Base-by-base conservation (phyloP, 2,888 invertebrate species). In the Lysandra coridon region DNA sequence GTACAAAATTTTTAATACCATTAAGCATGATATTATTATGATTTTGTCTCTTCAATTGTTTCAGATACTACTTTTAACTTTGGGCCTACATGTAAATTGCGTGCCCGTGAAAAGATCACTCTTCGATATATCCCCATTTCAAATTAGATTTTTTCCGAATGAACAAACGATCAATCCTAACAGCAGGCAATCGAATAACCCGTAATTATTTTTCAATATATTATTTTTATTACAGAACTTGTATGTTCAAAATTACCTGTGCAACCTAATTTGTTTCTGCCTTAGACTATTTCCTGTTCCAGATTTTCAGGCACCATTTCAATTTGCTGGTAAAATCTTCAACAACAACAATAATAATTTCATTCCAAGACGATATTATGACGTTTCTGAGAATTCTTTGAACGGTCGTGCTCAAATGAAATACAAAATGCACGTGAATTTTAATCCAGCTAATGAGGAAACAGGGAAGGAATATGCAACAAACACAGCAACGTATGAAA, bases 271-370 rank as follows among this genome's bases (percentile, higher is more conserved):
- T 23, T 44, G 23, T 40, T 44, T 69, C 75, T 75, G 75, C 23
- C 23, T 49, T 4, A 75, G 75, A 49, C 23, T 49, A 12, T 75
- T 75, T 44, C 10, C 49, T 75, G 75, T 75, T 75, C 75, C 75
- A 75, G 75, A 75, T 49, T 4, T 75, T n/a, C 49, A 75, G 30
- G 4, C 49, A 75, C 49, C 75, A 12, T 75, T 75, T 49, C 49
- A 75, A 5, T 49, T 75, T 12, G 30, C 23, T 37, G 23, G 75
- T 12, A 75, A 75, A 4, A 75, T 75, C 23, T 75, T 44, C 14
- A 4, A 49, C 12, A 75, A 37, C 7, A 37, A 33, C 12, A 73
- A 73, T 37, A 49, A 40, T 17, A 49, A 44, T 69, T 49, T 14
- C 4, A 30, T 12, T 12, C 23, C 23, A 30, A 17, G 74, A 49